A percentile compares a stretch with the other conserved stretches of the same genome.
Evolutionary conservation across 1,140 invertebrate species (phyloP).

Genomic region (Sminthurides bifidus): DNA sequence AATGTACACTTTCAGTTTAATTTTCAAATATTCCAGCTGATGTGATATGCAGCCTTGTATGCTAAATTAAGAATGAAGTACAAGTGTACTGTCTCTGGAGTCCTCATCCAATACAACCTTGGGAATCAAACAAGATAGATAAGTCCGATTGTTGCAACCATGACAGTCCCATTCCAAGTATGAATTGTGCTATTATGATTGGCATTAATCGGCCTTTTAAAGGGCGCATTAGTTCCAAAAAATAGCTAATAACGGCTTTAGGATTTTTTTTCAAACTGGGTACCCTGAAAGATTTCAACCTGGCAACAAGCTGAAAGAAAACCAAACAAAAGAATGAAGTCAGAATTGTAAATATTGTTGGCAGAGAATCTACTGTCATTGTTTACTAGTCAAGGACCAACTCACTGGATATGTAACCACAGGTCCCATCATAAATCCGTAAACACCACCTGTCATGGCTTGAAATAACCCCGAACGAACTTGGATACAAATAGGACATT

Average conservation of each 20-base stretch:
- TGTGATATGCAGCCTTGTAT: too few species aligned
- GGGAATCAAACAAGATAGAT: not conserved
- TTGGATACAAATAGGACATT: constrained; percentile 43
- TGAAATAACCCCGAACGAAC: constrained; percentile 37
- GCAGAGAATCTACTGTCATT: not conserved
- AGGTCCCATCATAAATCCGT: constrained; percentile 41
- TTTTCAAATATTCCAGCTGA: too few species aligned
- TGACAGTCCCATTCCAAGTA: constrained; percentile 20
- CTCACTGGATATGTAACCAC: constrained; percentile 40
- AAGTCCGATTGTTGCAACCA: constrained; percentile 14
- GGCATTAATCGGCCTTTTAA: not conserved
- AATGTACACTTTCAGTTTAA: too few species aligned
- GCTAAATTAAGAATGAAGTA: too few species aligned
- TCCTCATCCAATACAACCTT: too few species aligned
- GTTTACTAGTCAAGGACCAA: not conserved
- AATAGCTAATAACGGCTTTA: constrained; percentile 9
- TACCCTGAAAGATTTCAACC: constrained; percentile 5
- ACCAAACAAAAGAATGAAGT: not conserved
- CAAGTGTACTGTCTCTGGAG: too few species aligned
- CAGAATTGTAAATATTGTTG: too few species aligned
- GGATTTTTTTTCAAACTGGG: constrained; percentile 19
- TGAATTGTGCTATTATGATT: constrained; percentile 5
- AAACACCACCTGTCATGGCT: constrained; percentile 34
- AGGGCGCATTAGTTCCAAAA: constrained; percentile 4
- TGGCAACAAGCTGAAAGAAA: constrained; percentile 14